Conservation (phyloP, 2,113 vertebrate species). For the Larimichthys crocea region DNA sequence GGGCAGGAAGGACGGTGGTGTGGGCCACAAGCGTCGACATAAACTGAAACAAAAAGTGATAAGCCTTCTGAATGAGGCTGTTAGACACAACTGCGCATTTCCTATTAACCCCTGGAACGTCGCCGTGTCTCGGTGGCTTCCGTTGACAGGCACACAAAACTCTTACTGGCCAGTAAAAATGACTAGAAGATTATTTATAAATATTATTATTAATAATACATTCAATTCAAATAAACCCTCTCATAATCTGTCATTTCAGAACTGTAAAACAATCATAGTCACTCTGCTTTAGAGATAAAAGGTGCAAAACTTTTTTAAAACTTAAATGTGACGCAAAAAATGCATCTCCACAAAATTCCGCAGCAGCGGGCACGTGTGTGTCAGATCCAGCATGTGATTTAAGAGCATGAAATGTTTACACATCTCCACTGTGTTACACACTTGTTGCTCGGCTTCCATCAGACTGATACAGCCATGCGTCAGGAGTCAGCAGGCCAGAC, state of each 20-base stretch:
- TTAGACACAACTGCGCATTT: slow-evolving; percentile 62
- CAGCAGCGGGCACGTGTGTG: not conserved
- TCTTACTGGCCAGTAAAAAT: slow-evolving; percentile 4
- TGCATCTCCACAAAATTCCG: not conserved
- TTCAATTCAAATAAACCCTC: not conserved
- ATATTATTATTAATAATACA: not conserved
- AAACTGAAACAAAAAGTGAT: slow-evolving; percentile 76
- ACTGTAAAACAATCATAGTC: not conserved
- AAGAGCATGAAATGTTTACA: slow-evolving; percentile 30
- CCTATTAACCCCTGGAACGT: slow-evolving; percentile 57
- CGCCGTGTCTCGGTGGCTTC: slow-evolving; percentile 39
- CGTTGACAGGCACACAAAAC: slow-evolving; percentile 26
- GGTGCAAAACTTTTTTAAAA: not conserved
- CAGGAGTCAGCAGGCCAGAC: slow-evolving; percentile 31
- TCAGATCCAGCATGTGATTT: slow-evolving; percentile 28
- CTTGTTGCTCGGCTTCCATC: slow-evolving; percentile 69
- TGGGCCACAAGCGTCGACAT: slow-evolving; percentile 61
- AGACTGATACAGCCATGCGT: slow-evolving; percentile 17
- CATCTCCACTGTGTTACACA: slow-evolving; percentile 50
- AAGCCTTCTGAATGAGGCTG: slow-evolving; percentile 50
- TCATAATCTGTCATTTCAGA: no score
- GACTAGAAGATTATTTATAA: slow-evolving; percentile 8
- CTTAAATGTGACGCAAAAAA: not conserved
- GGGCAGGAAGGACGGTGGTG: slow-evolving; percentile 23
- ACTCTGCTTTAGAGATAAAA: not conserved